Conservation (phyloP, 2,113 vertebrate genomes). For the Gasterosteus nipponicus region DNA sequence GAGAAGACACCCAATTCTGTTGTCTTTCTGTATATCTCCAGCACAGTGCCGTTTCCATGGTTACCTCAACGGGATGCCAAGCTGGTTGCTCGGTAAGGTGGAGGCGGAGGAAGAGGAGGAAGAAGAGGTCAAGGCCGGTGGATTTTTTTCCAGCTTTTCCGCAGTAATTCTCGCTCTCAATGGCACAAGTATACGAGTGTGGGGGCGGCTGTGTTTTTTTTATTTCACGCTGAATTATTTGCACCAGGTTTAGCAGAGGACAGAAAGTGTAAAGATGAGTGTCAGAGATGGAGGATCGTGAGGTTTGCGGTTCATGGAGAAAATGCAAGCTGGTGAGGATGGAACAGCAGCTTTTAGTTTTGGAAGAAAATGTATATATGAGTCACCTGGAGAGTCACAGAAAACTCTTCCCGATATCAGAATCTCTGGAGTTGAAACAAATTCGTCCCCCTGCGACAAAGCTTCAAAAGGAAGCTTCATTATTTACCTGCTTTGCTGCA, state of each 20-base stretch:
- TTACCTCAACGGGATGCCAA: constrained; percentile 64
- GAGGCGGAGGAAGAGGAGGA: constrained; percentile 46
- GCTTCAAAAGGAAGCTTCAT: neutral
- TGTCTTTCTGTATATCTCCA: constrained; percentile 25
- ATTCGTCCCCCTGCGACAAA: neutral
- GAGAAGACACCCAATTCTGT: constrained; percentile 16
- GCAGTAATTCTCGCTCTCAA: constrained; percentile 6
- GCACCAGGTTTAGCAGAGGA: constrained; percentile 1
- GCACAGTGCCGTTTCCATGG: constrained; percentile 70
- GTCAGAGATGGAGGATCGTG: constrained; percentile 1
- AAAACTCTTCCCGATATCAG: neutral
- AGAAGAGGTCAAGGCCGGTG: constrained; percentile 34
- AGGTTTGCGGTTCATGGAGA: neutral
- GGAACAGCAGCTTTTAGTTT: neutral
- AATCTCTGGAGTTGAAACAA: neutral
- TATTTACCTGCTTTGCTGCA: neutral
- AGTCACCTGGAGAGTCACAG: neutral
- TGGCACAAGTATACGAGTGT: neutral
- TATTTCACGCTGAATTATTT: constrained; percentile 23
- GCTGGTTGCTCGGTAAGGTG: constrained; percentile 51
- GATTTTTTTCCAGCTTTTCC: constrained; percentile 31
- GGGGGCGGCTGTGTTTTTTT: constrained; percentile 15
- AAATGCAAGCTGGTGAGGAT: neutral
- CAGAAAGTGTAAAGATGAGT: constrained; percentile 9
- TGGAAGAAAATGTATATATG: neutral